Base-by-base conservation (phyloP, 2,888 invertebrate species). In the Drosophila birchii region DNA sequence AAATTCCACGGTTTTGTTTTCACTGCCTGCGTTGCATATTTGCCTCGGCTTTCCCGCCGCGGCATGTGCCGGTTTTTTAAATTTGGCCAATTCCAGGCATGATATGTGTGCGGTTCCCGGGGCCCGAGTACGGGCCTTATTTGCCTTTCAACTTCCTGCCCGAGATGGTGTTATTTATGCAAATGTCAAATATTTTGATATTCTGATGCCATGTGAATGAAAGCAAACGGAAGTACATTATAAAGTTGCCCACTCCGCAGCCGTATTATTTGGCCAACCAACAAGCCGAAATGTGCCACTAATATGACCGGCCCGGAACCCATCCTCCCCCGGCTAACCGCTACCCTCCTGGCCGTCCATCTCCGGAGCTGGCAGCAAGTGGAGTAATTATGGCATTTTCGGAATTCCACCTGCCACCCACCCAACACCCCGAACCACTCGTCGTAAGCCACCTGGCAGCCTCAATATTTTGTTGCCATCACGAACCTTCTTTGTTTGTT, bases 131-230 rank as follows among this genome's bases (percentile, higher is more conserved):
- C 36, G 36, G 11, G 49, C 57, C 39, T 55, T 80, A 66, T 83
- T 71, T 80, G 58, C 55, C 67, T 73, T 78, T 72, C 20, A 56
- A 43, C 62, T 61, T 32, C 39, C 58, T 32, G 53, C 54, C 36
- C 29, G 68, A 41, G 61, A 55, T 51, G 78, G 70, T 78, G 87
- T 86, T 85, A 84, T 85, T 85, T 85, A 85, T 85, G 85, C 89
- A 85, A 85, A 85, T 88, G 85, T 85, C 85, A 88, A 85, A 88
- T 86, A 85, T 88, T 84, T 86, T 85, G 85, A 85, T 80, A 84
- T 81, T 81, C 73, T 82, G 85, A 80, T 82, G 80, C 82, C 81
- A 87, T 87, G 86, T 79, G 81, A 83, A 78, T 81, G 78, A 82
- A 82, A 76, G 88, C 80, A 71, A 87, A 76, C 84, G 86, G 88